These are phyloP conservation scores for Fundulus diaphanus DNA, from an alignment of 2,797 vertebrate species.

Conservation along the genomic window DNA sequence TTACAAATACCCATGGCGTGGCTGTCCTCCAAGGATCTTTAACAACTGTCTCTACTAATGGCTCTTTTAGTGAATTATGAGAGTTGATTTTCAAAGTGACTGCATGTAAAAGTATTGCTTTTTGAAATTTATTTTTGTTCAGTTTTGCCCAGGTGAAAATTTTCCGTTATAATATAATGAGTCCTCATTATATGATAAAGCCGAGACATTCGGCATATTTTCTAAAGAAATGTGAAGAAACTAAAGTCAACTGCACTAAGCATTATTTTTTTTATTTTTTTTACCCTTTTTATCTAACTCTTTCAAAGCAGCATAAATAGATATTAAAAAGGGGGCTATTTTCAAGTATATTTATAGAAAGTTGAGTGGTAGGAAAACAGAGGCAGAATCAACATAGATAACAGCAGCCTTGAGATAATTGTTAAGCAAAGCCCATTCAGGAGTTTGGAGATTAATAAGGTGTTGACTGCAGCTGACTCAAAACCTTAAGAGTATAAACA, in stretches of 20 bases:
- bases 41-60: slow-evolving; percentile 57
- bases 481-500: too few species aligned
- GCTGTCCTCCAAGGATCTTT: slow-evolving; percentile 68
- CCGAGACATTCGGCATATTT: not conserved
- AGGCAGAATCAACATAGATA: too few species aligned
- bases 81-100: slow-evolving; percentile 57
- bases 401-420: too few species aligned
- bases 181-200: not conserved
- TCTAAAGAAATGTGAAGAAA: not conserved
- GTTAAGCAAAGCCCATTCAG: too few species aligned
- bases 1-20: slow-evolving; percentile 52
- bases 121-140: slow-evolving; percentile 58
- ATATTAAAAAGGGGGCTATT: too few species aligned
- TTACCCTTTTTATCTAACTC: too few species aligned
- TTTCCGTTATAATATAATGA: slow-evolving; percentile 44
- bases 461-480: too few species aligned
- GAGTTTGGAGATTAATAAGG: too few species aligned
- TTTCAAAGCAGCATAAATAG: too few species aligned
- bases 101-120: slow-evolving; percentile 61
- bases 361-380: too few species aligned
- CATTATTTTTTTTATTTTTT: too few species aligned
- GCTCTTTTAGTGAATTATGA: slow-evolving; percentile 56
- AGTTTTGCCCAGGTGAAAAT: slow-evolving; percentile 51
- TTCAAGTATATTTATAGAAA: too few species aligned
- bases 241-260: not conserved